Percentiles rank a stretch among this genome's conserved stretches.
phyloP scores from a whole-genome alignment of 2,888 invertebrate genomes.

The Tetropium fuscum region DNA sequence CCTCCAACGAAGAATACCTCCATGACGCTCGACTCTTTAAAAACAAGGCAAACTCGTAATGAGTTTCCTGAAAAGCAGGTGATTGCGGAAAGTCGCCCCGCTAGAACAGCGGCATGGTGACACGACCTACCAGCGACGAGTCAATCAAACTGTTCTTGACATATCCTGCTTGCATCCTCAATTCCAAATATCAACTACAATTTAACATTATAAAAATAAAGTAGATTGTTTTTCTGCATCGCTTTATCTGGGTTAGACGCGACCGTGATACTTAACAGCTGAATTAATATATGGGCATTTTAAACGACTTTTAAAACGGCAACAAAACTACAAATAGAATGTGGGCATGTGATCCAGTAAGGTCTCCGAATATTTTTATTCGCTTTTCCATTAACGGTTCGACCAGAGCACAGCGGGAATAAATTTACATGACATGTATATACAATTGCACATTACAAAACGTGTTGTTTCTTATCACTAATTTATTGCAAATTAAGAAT shows the following conservation, averaged over 20 bases:
- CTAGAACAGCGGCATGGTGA: slow-evolving; percentile 45
- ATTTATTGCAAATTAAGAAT: too few relatives aligned
- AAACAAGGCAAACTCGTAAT: not conserved
- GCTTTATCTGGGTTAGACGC: slow-evolving; percentile 23
- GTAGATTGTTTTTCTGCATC: slow-evolving; percentile 20
- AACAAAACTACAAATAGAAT: too few relatives aligned
- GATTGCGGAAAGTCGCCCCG: slow-evolving; percentile 1
- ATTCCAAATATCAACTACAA: slow-evolving; percentile 35
- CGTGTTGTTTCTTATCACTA: too few relatives aligned
- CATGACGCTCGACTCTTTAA: not conserved
- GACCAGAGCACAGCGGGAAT: too few relatives aligned
- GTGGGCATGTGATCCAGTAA: too few relatives aligned
- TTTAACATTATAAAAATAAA: slow-evolving; percentile 30
- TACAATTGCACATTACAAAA: too few relatives aligned
- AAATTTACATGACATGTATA: too few relatives aligned
- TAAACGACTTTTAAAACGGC: too few relatives aligned
- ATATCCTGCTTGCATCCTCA: slow-evolving; percentile 55
- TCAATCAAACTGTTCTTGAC: slow-evolving; percentile 56
- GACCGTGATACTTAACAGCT: slow-evolving; percentile 19
- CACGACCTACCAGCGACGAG: slow-evolving; percentile 50
- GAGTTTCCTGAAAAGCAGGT: slow-evolving; percentile 9
- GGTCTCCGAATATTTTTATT: too few relatives aligned
- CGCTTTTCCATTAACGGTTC: too few relatives aligned
- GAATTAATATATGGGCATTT: too few relatives aligned
- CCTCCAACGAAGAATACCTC: slow-evolving; percentile 7